phyloP scores from a whole-genome alignment of 2,888 invertebrate species.

The Phaedon cochleariae region DNA sequence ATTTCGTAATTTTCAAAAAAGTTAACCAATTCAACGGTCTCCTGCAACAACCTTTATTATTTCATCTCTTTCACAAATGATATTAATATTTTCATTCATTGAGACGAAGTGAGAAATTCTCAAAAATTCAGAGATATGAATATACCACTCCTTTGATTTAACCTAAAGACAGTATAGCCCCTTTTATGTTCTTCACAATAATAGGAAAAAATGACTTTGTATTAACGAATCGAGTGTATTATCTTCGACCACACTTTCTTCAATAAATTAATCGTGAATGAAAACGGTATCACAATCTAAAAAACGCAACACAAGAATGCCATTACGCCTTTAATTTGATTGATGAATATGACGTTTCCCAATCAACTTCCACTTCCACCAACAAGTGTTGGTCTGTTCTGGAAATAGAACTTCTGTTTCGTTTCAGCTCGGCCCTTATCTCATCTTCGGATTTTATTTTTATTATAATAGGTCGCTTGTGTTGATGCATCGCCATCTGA shows the following conservation, averaged over 20 bases:
- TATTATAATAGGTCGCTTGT: constrained; percentile 46
- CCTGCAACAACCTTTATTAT: no score
- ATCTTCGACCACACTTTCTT: constrained; percentile 45
- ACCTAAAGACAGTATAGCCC: no score
- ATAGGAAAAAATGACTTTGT: no score
- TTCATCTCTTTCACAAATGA: no score
- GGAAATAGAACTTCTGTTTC: constrained; percentile 45
- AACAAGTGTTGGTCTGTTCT: constrained; percentile 47
- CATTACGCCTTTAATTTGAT: constrained; percentile 38
- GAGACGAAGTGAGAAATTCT: no score
- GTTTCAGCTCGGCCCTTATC: constrained; percentile 43
- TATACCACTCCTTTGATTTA: no score
- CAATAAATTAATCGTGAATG: background rate
- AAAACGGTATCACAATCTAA: constrained; percentile 6
- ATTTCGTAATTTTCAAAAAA: no score
- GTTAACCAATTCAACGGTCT: no score
- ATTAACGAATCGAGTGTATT: background rate
- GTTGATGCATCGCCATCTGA: constrained; percentile 47
- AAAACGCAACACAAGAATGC: constrained; percentile 32
- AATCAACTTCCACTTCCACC: constrained; percentile 37
- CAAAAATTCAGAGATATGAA: no score
- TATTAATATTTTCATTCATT: no score
- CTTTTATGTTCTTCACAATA: no score
- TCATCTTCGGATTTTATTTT: constrained; percentile 45
- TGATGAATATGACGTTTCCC: constrained; percentile 35